These are phyloP conservation scores for Coenobita brevimanus DNA, from an alignment of 1,140 invertebrate genomes.

Conservation along the genomic window DNA sequence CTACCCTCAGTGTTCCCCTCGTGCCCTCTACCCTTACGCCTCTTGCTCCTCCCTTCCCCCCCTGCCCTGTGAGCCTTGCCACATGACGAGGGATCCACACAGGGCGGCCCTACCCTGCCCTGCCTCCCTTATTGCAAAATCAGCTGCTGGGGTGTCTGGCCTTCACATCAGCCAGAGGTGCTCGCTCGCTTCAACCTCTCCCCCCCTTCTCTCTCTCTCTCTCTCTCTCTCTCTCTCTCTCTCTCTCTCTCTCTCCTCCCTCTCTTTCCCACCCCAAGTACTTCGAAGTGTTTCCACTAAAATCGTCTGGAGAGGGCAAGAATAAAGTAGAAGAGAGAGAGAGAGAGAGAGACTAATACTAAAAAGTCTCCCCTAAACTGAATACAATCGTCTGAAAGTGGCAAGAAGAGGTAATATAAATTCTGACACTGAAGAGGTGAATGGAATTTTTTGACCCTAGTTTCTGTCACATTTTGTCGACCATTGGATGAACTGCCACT, in stretches of 20 bases:
- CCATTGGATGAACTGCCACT: too few relatives aligned
- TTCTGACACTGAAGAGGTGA: too few relatives aligned
- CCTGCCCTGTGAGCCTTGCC: neutral
- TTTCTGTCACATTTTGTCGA: too few relatives aligned
- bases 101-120: too few relatives aligned
- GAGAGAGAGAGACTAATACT: neutral
- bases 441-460: too few relatives aligned
- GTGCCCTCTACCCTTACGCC: neutral
- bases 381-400: too few relatives aligned
- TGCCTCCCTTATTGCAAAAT: conserved; percentile 44
- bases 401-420: too few relatives aligned
- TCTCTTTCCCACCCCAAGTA: neutral
- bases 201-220: too few relatives aligned
- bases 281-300: too few relatives aligned
- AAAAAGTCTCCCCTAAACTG: too few relatives aligned
- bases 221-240: neutral
- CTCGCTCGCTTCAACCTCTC: neutral
- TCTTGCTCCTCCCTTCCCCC: neutral
- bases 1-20: too few relatives aligned
- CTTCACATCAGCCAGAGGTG: conserved; percentile 6
- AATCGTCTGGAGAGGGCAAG: neutral
- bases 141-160: conserved; percentile 32
- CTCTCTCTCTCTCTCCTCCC: neutral
- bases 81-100: conserved; percentile 38
- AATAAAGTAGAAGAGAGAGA: neutral